Percentiles rank a stretch among this genome's conserved stretches.
Evolutionary conservation across 2,797 vertebrate genomes (phyloP).

Genomic region (Psittacula derbiana): DNA sequence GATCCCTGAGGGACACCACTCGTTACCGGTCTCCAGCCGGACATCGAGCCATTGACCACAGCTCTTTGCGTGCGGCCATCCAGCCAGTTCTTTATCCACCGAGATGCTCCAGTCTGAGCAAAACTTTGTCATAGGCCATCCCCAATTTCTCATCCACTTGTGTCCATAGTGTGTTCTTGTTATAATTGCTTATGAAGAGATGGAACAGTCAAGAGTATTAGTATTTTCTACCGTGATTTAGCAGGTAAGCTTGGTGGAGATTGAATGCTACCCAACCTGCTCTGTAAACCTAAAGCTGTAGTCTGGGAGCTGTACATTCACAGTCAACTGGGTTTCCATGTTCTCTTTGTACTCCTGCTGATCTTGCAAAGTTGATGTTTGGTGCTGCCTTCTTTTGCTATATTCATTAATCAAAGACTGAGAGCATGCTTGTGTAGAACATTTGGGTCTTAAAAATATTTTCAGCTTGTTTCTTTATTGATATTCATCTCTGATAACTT

Average conservation of each 20-base stretch:
- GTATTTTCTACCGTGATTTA: neutral
- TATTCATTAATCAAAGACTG: neutral
- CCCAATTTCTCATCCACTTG: neutral
- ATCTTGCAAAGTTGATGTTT: neutral
- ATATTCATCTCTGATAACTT: neutral
- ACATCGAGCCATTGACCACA: too few species aligned
- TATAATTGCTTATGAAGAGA: neutral
- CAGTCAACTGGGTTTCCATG: neutral
- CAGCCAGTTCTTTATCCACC: too few species aligned
- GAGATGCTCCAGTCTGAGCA: neutral
- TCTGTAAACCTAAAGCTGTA: neutral
- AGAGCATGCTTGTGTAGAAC: neutral
- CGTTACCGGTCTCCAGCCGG: too few species aligned
- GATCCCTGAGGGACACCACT: too few species aligned
- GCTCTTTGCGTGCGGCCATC: too few species aligned
- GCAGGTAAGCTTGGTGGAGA: neutral
- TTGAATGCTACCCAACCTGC: neutral
- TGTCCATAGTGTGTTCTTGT: neutral
- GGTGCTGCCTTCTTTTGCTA: neutral
- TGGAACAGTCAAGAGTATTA: neutral
- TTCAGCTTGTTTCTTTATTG: neutral
- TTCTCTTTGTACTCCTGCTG: neutral
- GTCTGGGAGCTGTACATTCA: neutral
- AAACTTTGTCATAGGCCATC: neutral
- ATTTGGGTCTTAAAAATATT: neutral